Base-by-base conservation (phyloP, 2,888 invertebrate species). In the Panorpa germanica region DNA sequence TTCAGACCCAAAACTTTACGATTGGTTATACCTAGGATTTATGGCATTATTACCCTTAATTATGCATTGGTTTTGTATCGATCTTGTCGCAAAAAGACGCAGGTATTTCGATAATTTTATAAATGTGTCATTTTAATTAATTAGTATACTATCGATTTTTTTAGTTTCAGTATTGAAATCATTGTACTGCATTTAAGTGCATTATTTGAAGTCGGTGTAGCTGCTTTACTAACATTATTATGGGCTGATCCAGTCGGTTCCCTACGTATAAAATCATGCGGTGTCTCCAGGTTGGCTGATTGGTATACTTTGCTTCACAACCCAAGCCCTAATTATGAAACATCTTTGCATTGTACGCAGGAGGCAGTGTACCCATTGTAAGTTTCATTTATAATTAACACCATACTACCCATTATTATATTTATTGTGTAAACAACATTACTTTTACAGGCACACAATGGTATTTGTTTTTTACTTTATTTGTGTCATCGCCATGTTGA, bases 311-410 rank as follows among this genome's bases (percentile, higher is more conserved):
- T 95, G 40, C 65, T 96, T 36, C 66, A 90, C 46, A 98, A 98
- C 57, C 96, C 96, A 5, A 75, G 71, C 39, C 88, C 91, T 0
- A 81, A 90, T 52, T 95, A 90, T 55, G 78, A 80, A 34, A 69
- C 72, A 36, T 77, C 76, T 11, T 52, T 95, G 31, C 77, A 90
- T 53, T 98, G 96, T 52, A 91, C 95, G 0, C 91, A 96, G 47
- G 96, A 98, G 57, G 90, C 93, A 33, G 93, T 95, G 0, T 96
- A 90, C 61, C 96, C 96, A 25, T 57, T 96, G 86, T 95, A 65
- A 69, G 76, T 65, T 30, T 29, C 25, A n/a, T 22, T 24, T 15
- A 18, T 8, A n/a, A 12, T 9, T 11, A 14, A 3, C 12, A 25
- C 13, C 14, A 22, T 17, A 10, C 13, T 20, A 8, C 19, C 17